Percentiles rank a stretch among this genome's conserved stretches.
phyloP scores from a whole-genome alignment of 2,113 vertebrate species.

The Sinocyclocheilus grahami region DNA sequence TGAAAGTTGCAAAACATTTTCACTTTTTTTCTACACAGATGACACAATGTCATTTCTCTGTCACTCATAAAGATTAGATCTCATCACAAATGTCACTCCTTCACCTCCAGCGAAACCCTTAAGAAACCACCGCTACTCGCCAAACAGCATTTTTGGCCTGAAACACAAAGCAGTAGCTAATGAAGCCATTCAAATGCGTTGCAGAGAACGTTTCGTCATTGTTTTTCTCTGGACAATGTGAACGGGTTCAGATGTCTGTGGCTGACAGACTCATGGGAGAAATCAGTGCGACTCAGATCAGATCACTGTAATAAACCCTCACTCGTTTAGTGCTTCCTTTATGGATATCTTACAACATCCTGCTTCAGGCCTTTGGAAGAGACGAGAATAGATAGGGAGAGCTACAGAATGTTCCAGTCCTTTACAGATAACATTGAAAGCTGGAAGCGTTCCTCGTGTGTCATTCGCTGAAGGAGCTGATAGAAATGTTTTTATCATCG shows the following conservation, averaged over 20 bases:
- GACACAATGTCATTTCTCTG: background rate
- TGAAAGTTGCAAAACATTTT: background rate
- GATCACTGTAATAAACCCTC: background rate
- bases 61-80: slow-evolving; percentile 32
- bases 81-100: background rate
- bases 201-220: background rate
- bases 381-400: background rate
- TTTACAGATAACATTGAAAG: background rate
- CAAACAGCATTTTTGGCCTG: background rate
- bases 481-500: background rate
- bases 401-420: background rate
- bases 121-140: slow-evolving; percentile 4
- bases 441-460: background rate
- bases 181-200: background rate
- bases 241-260: background rate
- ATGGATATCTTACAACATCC: slow-evolving; percentile 7
- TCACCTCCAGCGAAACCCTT: slow-evolving; percentile 13
- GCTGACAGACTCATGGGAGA: background rate
- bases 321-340: slow-evolving; percentile 7
- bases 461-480: background rate
- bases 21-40: background rate
- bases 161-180: background rate
- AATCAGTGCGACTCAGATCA: background rate
- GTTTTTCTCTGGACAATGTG: background rate
- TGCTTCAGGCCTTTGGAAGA: background rate